Evolutionary conservation across 92 coral and sea anemone species (phyloP).

Genomic region (Paragorgia papillata): DNA sequence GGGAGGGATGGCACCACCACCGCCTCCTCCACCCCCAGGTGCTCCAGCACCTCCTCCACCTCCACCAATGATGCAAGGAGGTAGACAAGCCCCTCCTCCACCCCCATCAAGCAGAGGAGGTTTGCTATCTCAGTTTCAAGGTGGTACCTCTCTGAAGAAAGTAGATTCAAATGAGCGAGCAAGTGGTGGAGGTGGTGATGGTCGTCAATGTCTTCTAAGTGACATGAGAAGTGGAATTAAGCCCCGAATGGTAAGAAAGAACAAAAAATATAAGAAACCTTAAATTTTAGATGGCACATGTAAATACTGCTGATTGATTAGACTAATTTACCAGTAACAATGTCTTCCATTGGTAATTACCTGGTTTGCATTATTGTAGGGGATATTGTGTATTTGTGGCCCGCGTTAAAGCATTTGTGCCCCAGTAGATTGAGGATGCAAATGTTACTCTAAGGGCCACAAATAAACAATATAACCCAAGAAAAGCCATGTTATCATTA

Average conservation of each 20-base stretch:
- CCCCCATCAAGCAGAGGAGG: conserved; percentile 58
- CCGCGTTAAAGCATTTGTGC: no score
- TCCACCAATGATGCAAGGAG: conserved; percentile 58
- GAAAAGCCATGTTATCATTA: no score
- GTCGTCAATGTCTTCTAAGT: conserved; percentile 73
- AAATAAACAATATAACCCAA: no score
- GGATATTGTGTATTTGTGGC: no score
- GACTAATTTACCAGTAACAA: no score
- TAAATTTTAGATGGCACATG: no score
- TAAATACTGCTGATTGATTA: no score
- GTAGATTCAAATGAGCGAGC: conserved; percentile 69
- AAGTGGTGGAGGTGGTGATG: conserved; percentile 53
- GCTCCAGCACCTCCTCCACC: conserved; percentile 68
- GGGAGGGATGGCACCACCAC: conserved; percentile 58
- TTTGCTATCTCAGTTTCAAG: conserved; percentile 78
- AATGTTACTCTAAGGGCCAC: no score
- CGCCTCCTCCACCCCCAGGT: conserved; percentile 66
- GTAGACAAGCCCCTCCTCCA: conserved; percentile 59
- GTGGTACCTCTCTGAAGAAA: conserved; percentile 75
- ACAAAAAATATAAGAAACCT: background rate
- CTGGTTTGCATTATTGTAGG: no score
- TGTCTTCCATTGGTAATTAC: no score
- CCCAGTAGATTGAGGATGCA: no score
- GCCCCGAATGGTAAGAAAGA: conserved; percentile 66
- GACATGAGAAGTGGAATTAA: conserved; percentile 84